A percentile compares a stretch with the other conserved stretches of the same genome.
phyloP scores from a whole-genome alignment of 1,140 invertebrate genomes.

The Saccostrea echinata region DNA sequence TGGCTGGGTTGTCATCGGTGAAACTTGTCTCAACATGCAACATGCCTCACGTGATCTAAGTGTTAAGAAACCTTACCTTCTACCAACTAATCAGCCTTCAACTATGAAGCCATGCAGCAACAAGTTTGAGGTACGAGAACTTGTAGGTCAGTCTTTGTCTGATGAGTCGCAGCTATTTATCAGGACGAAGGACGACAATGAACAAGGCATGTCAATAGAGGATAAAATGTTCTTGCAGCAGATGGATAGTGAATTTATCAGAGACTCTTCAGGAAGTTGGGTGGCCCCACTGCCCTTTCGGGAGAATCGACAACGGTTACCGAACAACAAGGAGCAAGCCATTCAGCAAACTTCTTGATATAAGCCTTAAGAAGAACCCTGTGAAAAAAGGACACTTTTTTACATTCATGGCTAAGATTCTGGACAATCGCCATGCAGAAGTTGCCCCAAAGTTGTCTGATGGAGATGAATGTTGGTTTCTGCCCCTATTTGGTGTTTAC shows the following conservation, averaged over 20 bases:
- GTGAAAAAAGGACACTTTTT: constrained; percentile 53
- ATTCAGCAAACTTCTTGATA: constrained; percentile 45
- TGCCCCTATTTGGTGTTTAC: constrained; percentile 58
- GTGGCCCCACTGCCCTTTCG: constrained; percentile 60
- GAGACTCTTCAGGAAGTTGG: constrained; percentile 48
- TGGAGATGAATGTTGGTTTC: constrained; percentile 56
- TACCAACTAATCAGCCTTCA: constrained; percentile 1
- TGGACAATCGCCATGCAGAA: constrained; percentile 55
- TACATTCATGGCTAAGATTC: constrained; percentile 49
- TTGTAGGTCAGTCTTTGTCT: neutral
- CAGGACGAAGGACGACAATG: constrained; percentile 33
- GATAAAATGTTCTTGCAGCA: neutral
- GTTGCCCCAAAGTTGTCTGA: constrained; percentile 43
- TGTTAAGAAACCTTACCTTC: constrained; percentile 35
- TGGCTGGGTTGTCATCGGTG: constrained; percentile 53
- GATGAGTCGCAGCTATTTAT: constrained; percentile 14
- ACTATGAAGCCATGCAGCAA: neutral
- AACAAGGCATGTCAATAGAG: constrained; percentile 26
- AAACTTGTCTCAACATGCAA: constrained; percentile 45
- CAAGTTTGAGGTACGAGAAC: neutral
- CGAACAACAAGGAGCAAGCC: constrained; percentile 53
- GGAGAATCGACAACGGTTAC: constrained; percentile 38
- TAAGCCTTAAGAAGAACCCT: constrained; percentile 52
- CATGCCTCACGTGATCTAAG: constrained; percentile 25
- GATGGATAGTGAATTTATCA: constrained; percentile 33